Conservation (phyloP, 2,113 vertebrate genomes). For the Ophthalmolycus amberensis region DNA sequence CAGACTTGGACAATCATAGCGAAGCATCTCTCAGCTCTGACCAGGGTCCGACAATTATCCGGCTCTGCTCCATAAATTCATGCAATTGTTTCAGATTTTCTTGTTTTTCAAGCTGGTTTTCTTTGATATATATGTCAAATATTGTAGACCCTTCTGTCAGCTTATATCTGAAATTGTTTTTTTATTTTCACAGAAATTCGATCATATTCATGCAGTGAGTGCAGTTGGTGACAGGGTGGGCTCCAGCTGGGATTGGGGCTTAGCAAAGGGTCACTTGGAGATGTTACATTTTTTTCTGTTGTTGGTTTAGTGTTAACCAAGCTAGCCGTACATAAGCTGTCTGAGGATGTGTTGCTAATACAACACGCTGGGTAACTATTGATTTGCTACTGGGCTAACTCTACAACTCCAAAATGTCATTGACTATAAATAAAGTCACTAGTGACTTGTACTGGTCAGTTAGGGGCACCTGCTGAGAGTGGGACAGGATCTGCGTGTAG, state of each 20-base stretch:
- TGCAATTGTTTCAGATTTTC: too few species aligned
- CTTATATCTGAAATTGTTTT: too few species aligned
- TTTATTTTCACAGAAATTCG: too few species aligned
- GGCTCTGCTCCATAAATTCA: too few species aligned
- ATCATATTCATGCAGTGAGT: background rate
- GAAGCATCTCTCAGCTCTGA: background rate
- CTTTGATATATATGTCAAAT: too few species aligned
- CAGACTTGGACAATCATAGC: too few species aligned
- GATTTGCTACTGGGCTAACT: background rate
- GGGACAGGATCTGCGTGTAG: slow-evolving; percentile 17
- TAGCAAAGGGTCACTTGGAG: background rate
- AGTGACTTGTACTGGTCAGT: slow-evolving; percentile 20
- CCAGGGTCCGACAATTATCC: background rate
- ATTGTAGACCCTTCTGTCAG: too few species aligned
- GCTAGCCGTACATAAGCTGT: background rate
- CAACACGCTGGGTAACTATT: background rate
- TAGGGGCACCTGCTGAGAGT: slow-evolving; percentile 18
- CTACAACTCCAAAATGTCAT: background rate
- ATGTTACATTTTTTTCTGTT: background rate
- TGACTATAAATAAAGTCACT: background rate
- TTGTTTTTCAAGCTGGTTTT: too few species aligned
- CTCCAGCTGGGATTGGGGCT: too few species aligned
- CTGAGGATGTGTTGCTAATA: background rate
- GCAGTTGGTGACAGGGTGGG: too few species aligned
- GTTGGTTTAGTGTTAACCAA: background rate